Evolutionary conservation across 1,140 invertebrate species (phyloP), one percentile per base, ranked within the genome.

Genomic region (Pissodes strobi): DNA sequence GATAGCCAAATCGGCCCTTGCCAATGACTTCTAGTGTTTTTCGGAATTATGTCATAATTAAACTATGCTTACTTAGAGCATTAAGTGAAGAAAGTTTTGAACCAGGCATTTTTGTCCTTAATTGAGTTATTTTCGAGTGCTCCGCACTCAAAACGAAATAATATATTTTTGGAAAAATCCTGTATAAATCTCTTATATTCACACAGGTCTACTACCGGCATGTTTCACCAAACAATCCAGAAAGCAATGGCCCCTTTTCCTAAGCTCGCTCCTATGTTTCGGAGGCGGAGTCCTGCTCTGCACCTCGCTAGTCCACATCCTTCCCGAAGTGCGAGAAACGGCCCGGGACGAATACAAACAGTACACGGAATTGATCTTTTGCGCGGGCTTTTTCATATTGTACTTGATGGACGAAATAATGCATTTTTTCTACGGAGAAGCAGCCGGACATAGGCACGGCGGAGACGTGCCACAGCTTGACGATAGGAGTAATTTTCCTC

Each of bases 231-330:
- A 82, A 13, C 78, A 79, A n/a, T 79, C 82, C 30, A 78, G 82
- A 30, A 78, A 82, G 52, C 71, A 79, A 13, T 82, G 83, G 43
- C 85, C 85, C n/a, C 69, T 88, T 2, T 69, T 84, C 2, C 79
- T 88, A 8, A 90, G 88, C 6, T 80, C 83, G 10, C 74, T 91
- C 8, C 82, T 93, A 0, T 93, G 91, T 71, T 92, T 92, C 66
- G 92, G 92, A 18, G 92, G 88, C 2, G 93, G 93, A 0, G 91
- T 95, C 5, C 82, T 95, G 22, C 75, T 95, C 13, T 90, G 89
- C 0, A 94, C 93, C 0, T 87, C 90, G 17, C 77, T 93, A 30
- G 80, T 92, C 2, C 92, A 95, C 76, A 89, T 95, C 79, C 79
- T 95, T 34, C 91, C 92, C 13, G 93, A 95, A 79, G 86, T 90